These are phyloP conservation scores for Harpegnathos saltator DNA, from an alignment of 1,140 invertebrate species.

Conservation along the genomic window DNA sequence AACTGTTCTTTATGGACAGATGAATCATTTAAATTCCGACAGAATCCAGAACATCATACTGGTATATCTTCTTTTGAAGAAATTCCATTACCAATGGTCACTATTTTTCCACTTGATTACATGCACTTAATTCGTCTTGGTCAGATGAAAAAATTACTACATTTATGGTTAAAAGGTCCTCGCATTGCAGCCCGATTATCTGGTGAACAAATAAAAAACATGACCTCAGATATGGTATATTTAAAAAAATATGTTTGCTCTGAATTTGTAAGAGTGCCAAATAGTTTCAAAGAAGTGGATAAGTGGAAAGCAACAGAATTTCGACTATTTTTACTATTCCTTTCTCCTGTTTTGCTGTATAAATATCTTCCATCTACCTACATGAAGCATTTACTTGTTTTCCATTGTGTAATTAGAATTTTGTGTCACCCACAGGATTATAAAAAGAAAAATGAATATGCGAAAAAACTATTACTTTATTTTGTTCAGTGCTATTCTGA, in stretches of 20 bases:
- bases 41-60: conserved; percentile 30
- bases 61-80: neutral
- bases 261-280: neutral
- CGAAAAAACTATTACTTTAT: conserved; percentile 23
- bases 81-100: conserved; percentile 18
- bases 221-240: neutral
- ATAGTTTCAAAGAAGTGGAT: too few species aligned
- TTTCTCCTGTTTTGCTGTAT: neutral
- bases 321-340: too few species aligned
- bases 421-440: conserved; percentile 13
- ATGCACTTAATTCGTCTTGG: conserved; percentile 4
- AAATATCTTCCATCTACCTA: conserved; percentile 3
- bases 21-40: neutral
- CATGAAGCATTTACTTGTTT: conserved; percentile 12
- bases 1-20: neutral
- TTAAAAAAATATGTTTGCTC: conserved; percentile 21
- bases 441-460: conserved; percentile 20
- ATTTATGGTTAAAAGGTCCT: neutral
- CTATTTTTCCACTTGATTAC: conserved; percentile 1
- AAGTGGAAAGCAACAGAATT: too few species aligned
- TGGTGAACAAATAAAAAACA: neutral
- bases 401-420: conserved; percentile 26
- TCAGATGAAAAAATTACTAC: conserved; percentile 23
- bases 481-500: conserved; percentile 6
- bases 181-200: neutral